phyloP scores from a whole-genome alignment of 2,888 invertebrate species.

The Amphiduros pacificus region DNA sequence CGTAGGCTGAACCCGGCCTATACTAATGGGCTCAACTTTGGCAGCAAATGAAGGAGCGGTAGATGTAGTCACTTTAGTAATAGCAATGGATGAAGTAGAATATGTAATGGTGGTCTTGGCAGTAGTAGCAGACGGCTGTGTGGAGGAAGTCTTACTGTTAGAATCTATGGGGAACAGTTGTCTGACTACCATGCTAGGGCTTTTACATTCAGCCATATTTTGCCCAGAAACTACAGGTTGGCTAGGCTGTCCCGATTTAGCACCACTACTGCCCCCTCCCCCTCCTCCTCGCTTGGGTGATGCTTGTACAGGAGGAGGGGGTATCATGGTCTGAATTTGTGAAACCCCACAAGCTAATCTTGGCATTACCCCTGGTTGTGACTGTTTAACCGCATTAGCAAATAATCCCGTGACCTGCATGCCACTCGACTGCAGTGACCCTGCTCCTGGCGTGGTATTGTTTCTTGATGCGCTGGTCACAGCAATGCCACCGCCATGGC shows the following conservation, averaged over 20 bases:
- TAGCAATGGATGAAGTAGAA: constrained; percentile 38
- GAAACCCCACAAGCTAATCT: too few relatives aligned
- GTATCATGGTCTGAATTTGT: too few relatives aligned
- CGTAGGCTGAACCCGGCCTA: not conserved
- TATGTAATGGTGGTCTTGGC: constrained; percentile 64
- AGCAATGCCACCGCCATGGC: not conserved
- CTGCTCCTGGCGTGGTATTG: not conserved
- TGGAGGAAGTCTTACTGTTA: not conserved
- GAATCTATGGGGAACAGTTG: constrained; percentile 14
- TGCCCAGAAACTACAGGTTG: not conserved
- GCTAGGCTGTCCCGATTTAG: too few relatives aligned
- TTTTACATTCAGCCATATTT: not conserved
- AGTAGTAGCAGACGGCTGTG: constrained; percentile 58
- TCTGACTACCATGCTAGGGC: constrained; percentile 6
- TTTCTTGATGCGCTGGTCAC: not conserved
- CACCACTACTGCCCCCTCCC: not conserved
- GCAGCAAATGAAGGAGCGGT: constrained; percentile 9
- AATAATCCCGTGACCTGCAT: constrained; percentile 5
- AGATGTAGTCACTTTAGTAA: constrained; percentile 21
- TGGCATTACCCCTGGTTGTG: constrained; percentile 5
- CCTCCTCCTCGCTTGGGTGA: constrained; percentile 9
- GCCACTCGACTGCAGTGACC: not conserved
- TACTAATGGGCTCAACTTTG: constrained; percentile 10
- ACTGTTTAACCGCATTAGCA: constrained; percentile 12
- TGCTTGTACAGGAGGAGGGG: not conserved